Percentiles rank a stretch among this genome's conserved stretches.
Evolutionary conservation across 2,113 vertebrate species (phyloP).

Genomic region (Nipponia nippon): DNA sequence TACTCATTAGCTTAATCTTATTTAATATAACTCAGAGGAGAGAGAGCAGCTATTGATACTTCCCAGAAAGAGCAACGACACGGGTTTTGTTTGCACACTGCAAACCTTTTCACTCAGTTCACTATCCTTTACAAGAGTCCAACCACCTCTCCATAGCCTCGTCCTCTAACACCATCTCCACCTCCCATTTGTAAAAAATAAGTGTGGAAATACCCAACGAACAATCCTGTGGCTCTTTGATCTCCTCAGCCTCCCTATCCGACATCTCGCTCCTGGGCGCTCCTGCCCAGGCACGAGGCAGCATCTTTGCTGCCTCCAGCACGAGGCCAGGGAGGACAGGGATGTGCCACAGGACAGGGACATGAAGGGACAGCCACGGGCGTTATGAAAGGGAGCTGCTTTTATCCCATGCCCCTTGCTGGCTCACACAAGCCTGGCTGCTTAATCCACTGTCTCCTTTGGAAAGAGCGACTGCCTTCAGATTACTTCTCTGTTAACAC

Average conservation of each 20-base stretch:
- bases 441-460: background rate
- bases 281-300: accelerated
- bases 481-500: background rate
- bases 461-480: background rate
- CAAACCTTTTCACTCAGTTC: background rate
- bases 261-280: accelerated
- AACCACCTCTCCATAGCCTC: background rate
- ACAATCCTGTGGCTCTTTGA: background rate
- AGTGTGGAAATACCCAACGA: background rate
- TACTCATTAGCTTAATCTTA: background rate
- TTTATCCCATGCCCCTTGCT: background rate
- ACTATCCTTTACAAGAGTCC: too few relatives aligned
- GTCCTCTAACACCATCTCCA: background rate
- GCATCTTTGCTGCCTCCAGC: accelerated
- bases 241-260: background rate
- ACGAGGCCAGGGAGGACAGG: accelerated
- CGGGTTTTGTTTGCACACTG: background rate
- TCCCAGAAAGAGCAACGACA: background rate
- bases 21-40: background rate
- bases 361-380: accelerated
- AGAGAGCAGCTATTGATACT: background rate
- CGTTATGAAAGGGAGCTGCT: accelerated
- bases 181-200: background rate
- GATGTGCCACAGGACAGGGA: too few relatives aligned
- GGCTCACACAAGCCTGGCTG: background rate